phyloP scores from a whole-genome alignment of 1,140 invertebrate genomes.

The Heliconius congener region DNA sequence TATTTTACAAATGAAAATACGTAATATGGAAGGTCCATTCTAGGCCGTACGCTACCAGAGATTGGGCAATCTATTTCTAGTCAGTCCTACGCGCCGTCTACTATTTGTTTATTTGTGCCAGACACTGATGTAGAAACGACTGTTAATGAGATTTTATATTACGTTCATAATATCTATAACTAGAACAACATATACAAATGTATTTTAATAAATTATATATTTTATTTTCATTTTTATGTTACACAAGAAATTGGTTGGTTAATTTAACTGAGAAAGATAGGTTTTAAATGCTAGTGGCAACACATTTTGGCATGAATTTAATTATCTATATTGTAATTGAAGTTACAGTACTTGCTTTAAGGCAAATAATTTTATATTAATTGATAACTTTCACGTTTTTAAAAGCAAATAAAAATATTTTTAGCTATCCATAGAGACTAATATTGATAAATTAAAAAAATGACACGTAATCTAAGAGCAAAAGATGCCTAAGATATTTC shows the following conservation, averaged over 20 bases:
- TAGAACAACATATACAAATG: not conserved
- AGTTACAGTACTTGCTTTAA: no score
- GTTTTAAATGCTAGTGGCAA: no score
- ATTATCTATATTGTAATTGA: no score
- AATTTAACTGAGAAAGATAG: no score
- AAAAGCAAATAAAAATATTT: no score
- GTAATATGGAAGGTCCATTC: constrained; percentile 15
- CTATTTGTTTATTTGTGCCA: constrained; percentile 58
- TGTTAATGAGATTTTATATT: constrained; percentile 20
- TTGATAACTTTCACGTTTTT: no score
- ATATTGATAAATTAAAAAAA: not conserved
- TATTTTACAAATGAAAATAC: not conserved
- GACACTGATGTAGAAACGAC: constrained; percentile 33
- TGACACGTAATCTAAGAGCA: not conserved
- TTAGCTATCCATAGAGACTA: no score
- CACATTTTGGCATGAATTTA: no score
- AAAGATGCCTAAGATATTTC: not conserved
- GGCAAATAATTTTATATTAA: no score
- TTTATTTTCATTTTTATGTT: not conserved
- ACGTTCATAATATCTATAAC: not conserved
- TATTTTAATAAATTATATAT: not conserved
- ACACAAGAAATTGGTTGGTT: not conserved
- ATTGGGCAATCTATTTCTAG: constrained; percentile 49
- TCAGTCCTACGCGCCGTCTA: constrained; percentile 57
- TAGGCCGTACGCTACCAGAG: constrained; percentile 29